Percentiles rank a stretch among this genome's conserved stretches.
These are phyloP conservation scores for Dynastes hyllus DNA, from an alignment of 2,888 invertebrate species.

Conservation along the genomic window DNA sequence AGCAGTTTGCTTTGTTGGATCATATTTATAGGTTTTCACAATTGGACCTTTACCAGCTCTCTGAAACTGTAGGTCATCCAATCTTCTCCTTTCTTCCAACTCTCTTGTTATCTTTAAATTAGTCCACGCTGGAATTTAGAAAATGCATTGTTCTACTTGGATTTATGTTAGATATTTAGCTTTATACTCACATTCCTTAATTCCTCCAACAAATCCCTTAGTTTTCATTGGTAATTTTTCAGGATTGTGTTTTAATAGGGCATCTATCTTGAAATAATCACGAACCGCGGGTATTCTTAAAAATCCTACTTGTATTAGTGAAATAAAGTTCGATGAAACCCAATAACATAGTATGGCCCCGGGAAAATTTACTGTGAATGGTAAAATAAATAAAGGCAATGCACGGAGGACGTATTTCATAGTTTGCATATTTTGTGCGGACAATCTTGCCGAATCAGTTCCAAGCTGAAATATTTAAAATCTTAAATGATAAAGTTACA, in stretches of 20 bases:
- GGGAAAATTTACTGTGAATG: slow-evolving; percentile 91
- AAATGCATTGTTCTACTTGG: too few relatives aligned
- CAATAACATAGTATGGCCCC: slow-evolving; percentile 93
- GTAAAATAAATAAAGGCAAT: slow-evolving; percentile 86
- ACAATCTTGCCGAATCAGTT: slow-evolving; percentile 82
- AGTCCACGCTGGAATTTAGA: slow-evolving; percentile 78
- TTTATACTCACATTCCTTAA: slow-evolving; percentile 82
- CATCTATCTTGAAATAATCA: slow-evolving; percentile 84
- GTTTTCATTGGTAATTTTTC: slow-evolving; percentile 78
- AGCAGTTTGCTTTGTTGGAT: slow-evolving; percentile 79
- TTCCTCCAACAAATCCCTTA: slow-evolving; percentile 85
- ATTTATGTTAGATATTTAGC: background rate
- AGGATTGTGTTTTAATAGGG: slow-evolving; percentile 74
- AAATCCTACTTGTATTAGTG: slow-evolving; percentile 85
- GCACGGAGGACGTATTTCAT: slow-evolving; percentile 85
- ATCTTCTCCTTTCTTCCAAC: slow-evolving; percentile 82
- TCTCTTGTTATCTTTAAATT: slow-evolving; percentile 87
- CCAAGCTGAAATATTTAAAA: slow-evolving; percentile 74
- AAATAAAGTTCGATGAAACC: slow-evolving; percentile 90
- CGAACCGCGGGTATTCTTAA: slow-evolving; percentile 84
- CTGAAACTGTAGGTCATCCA: slow-evolving; percentile 87
- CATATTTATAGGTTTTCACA: slow-evolving; percentile 89
- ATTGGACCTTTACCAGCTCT: slow-evolving; percentile 91
- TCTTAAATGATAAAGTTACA: slow-evolving; percentile 4
- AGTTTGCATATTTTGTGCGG: slow-evolving; percentile 78